Evolutionary conservation across 2,888 invertebrate genomes (phyloP).

Genomic region (Drepanosiphum platanoidis): DNA sequence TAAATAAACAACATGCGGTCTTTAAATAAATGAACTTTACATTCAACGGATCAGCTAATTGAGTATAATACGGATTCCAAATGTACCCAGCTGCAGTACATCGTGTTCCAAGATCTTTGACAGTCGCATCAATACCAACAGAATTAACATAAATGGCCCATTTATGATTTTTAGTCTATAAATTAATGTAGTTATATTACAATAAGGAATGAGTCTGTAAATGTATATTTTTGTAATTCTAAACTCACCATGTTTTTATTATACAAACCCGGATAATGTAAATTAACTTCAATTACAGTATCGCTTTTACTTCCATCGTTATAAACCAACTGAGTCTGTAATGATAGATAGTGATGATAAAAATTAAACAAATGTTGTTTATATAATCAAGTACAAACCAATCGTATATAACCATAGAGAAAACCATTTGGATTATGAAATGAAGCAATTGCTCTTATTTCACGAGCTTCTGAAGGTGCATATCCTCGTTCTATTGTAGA

Average conservation of each 20-base stretch:
- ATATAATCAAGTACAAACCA: constrained; percentile 71
- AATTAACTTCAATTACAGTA: constrained; percentile 87
- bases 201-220: background rate
- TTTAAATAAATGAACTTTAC: constrained; percentile 69
- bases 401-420: constrained; percentile 84
- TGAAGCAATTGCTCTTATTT: constrained; percentile 86
- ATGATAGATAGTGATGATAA: constrained; percentile 64
- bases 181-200: constrained; percentile 63
- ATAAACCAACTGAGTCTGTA: constrained; percentile 85
- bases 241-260: constrained; percentile 80
- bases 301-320: constrained; percentile 87
- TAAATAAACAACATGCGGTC: background rate
- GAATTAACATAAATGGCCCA: constrained; percentile 94
- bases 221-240: background rate
- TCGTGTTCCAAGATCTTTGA: constrained; percentile 79
- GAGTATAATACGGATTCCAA: constrained; percentile 92
- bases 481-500: constrained; percentile 87
- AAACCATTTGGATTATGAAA: constrained; percentile 90
- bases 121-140: constrained; percentile 89
- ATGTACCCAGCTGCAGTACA: constrained; percentile 91
- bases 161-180: constrained; percentile 82
- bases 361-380: constrained; percentile 33
- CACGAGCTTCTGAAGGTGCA: constrained; percentile 85
- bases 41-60: constrained; percentile 88
- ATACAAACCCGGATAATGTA: constrained; percentile 86